phyloP scores from a whole-genome alignment of 2,113 vertebrate genomes.

The Dunckerocampus dactyliophorus region DNA sequence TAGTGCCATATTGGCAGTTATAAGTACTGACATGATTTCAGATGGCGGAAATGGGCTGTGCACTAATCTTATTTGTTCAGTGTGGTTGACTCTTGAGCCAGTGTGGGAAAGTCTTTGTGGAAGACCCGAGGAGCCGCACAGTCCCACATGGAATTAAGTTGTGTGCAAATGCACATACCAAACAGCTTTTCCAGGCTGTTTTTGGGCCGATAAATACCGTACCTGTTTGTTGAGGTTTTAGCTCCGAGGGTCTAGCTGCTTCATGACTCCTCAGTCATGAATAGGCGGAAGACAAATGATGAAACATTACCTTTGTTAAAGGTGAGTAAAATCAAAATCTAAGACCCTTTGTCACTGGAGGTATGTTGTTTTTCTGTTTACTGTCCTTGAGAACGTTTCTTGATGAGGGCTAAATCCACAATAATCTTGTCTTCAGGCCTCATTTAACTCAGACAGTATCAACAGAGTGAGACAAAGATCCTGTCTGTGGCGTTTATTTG shows the following conservation, averaged over 20 bases:
- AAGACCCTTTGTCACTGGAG: neutral
- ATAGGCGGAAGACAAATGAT: slow-evolving; percentile 22
- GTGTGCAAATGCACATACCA: slow-evolving; percentile 47
- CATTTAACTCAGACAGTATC: slow-evolving; percentile 24
- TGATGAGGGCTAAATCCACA: accelerated
- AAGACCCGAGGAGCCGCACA: slow-evolving; percentile 44
- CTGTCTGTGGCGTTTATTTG: slow-evolving; percentile 30
- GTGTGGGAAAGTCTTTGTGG: slow-evolving; percentile 73
- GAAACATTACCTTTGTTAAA: slow-evolving; percentile 53
- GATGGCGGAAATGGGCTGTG: slow-evolving; percentile 59
- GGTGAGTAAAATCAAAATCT: slow-evolving; percentile 44
- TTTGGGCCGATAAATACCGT: slow-evolving; percentile 1
- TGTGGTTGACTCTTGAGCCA: slow-evolving; percentile 71
- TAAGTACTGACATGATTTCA: slow-evolving; percentile 51
- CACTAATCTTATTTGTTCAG: slow-evolving; percentile 80
- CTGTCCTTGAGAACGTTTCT: neutral
- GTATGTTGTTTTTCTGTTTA: no score
- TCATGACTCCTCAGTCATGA: slow-evolving; percentile 46
- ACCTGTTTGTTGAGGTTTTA: slow-evolving; percentile 4
- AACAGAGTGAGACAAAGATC: slow-evolving; percentile 14
- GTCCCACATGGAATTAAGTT: slow-evolving; percentile 46
- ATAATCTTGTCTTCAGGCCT: slow-evolving; percentile 34
- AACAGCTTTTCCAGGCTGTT: slow-evolving; percentile 27
- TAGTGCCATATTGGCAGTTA: slow-evolving; percentile 16
- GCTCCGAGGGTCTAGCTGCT: neutral